These are phyloP conservation scores for Lontra canadensis DNA, from an alignment of 2,113 vertebrate genomes.

Conservation along the genomic window DNA sequence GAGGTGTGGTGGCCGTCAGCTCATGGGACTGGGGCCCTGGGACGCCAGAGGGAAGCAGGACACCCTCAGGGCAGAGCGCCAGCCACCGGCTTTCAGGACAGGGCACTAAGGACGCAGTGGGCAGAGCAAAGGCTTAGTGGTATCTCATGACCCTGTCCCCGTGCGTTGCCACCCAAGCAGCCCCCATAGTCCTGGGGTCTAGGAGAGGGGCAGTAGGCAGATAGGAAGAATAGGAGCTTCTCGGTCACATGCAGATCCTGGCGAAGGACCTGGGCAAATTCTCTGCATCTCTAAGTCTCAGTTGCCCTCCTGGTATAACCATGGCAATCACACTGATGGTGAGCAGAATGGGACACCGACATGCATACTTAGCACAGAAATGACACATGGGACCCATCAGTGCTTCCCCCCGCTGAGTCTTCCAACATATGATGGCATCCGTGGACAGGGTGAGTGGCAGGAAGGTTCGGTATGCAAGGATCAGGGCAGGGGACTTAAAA, in stretches of 20 bases:
- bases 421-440: background rate
- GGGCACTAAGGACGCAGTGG: background rate
- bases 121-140: background rate
- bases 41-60: background rate
- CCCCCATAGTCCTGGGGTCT: accelerated
- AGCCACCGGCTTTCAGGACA: background rate
- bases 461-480: background rate
- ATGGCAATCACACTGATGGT: background rate
- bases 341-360: accelerated
- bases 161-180: background rate
- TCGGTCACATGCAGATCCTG: background rate
- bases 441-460: background rate
- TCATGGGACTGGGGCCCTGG: background rate
- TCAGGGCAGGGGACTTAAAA: background rate
- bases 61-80: background rate
- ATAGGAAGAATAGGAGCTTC: background rate
- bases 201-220: no score
- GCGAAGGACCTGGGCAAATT: background rate
- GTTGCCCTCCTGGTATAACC: background rate
- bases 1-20: background rate
- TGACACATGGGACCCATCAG: accelerated
- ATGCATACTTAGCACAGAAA: background rate
- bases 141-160: background rate
- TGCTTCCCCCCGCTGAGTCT: background rate
- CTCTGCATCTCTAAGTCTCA: background rate